Percentiles rank a stretch among this genome's conserved stretches.
Evolutionary conservation across 2,113 vertebrate genomes (phyloP).

Genomic region (Australoheros scitulus): DNA sequence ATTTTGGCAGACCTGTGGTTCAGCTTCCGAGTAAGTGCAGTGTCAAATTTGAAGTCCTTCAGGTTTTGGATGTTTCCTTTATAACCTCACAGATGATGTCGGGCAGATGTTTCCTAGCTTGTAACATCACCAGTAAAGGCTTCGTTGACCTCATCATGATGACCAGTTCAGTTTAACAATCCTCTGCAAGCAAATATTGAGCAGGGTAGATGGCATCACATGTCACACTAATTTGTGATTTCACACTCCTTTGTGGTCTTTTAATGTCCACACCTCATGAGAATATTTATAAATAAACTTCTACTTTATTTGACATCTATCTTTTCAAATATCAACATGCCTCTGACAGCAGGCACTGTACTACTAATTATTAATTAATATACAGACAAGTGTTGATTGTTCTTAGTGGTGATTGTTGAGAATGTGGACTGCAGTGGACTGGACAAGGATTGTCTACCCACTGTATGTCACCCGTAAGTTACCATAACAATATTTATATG

Average conservation of each 20-base stretch:
- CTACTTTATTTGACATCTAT: neutral
- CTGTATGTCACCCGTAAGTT: slow-evolving; percentile 1
- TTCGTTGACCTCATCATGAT: neutral
- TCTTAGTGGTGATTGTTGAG: neutral
- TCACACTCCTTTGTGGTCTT: neutral
- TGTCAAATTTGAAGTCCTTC: neutral
- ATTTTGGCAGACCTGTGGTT: neutral
- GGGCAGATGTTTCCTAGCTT: neutral
- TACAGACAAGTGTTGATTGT: neutral
- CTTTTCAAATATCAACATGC: neutral
- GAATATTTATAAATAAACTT: neutral
- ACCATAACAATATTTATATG: slow-evolving; percentile 4
- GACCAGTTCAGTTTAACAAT: neutral
- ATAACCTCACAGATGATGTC: neutral
- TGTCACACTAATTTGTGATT: neutral
- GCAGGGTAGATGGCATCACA: neutral
- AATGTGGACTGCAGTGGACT: neutral
- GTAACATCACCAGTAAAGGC: neutral
- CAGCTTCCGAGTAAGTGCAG: neutral
- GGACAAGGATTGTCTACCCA: neutral
- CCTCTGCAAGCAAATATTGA: neutral
- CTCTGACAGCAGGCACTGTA: neutral
- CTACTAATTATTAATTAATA: slow-evolving; percentile 8
- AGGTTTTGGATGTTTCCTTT: neutral
- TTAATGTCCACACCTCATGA: neutral